These are phyloP conservation scores for Platycnemis pennipes DNA, from an alignment of 2,888 invertebrate genomes.

Conservation along the genomic window DNA sequence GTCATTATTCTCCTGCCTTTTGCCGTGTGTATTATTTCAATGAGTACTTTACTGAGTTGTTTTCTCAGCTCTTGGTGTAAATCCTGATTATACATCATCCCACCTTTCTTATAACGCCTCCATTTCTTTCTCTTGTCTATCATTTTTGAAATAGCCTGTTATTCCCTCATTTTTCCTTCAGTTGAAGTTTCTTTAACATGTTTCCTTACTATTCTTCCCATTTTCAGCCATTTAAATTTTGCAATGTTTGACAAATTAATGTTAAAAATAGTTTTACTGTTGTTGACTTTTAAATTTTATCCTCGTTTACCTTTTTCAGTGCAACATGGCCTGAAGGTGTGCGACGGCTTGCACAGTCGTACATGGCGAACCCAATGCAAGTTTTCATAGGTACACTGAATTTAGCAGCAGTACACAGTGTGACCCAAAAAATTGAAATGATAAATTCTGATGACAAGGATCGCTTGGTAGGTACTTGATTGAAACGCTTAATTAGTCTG, in stretches of 20 bases:
- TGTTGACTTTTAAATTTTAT: neutral
- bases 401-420: constrained; percentile 93
- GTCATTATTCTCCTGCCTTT: no score
- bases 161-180: no score
- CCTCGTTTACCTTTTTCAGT: constrained; percentile 78
- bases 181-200: no score
- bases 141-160: no score
- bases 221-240: neutral
- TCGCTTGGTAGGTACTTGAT: constrained; percentile 79
- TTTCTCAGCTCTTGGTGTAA: no score
- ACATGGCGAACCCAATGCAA: constrained; percentile 94
- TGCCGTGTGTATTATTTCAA: no score
- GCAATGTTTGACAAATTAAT: neutral
- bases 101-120: no score
- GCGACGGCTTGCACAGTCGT: constrained; percentile 90
- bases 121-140: no score
- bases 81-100: no score
- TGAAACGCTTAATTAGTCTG: neutral
- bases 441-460: constrained; percentile 88
- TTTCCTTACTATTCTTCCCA: no score
- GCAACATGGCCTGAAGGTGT: constrained; percentile 98
- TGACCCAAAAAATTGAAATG: constrained; percentile 89
- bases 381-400: constrained; percentile 94
- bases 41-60: no score
- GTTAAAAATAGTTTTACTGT: neutral